Evolutionary conservation across 2,113 vertebrate genomes (phyloP).

Genomic region (Paralichthys olivaceus): DNA sequence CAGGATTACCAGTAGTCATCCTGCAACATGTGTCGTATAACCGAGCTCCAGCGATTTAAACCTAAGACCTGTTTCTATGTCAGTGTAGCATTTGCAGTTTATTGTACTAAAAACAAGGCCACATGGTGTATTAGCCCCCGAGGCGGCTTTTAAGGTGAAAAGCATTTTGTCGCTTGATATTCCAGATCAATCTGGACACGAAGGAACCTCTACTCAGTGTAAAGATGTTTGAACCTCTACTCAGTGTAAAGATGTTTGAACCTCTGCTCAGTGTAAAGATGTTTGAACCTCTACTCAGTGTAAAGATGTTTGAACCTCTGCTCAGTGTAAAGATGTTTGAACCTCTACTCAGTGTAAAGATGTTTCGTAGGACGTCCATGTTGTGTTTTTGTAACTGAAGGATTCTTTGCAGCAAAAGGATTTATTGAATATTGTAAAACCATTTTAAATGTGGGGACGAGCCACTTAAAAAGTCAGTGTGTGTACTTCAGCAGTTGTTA

Average conservation of each 20-base stretch:
- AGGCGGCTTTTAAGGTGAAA: conserved; percentile 2
- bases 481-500: conserved; percentile 8
- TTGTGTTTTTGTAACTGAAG: conserved; percentile 13
- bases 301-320: not conserved
- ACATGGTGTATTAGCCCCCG: not conserved
- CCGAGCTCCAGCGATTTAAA: conserved; percentile 1
- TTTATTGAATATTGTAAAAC: too few species aligned
- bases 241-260: not conserved
- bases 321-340: too few species aligned
- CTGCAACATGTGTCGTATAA: conserved; percentile 12
- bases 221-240: not conserved
- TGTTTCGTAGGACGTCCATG: not conserved
- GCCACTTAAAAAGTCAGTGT: not conserved
- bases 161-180: not conserved
- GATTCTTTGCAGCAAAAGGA: not conserved
- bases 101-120: not conserved
- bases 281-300: not conserved
- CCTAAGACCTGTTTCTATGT: not conserved
- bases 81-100: not conserved
- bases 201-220: not conserved
- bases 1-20: conserved; percentile 43
- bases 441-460: too few species aligned
- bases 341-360: not conserved
- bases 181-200: not conserved
- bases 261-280: not conserved